phyloP scores from a whole-genome alignment of 2,888 invertebrate species.

The Ichneumon xanthorius region DNA sequence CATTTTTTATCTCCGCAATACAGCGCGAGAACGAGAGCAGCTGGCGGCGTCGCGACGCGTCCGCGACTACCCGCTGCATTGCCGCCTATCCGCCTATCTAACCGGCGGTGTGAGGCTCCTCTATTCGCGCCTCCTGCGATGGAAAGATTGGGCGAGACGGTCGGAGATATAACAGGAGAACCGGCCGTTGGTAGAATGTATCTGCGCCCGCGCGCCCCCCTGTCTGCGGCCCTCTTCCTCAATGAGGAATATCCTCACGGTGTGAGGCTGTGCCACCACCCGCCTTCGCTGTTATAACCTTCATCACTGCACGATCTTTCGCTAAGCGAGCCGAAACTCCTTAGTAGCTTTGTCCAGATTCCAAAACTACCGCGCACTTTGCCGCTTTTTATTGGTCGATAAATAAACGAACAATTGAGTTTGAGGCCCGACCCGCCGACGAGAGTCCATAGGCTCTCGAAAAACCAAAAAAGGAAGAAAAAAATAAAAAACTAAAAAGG shows the following conservation, averaged over 20 bases:
- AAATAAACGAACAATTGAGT: too few species aligned
- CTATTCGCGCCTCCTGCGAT: constrained; percentile 6
- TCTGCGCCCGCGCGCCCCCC: not conserved
- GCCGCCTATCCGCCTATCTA: constrained; percentile 4
- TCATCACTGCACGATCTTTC: not conserved
- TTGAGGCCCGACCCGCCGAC: too few species aligned
- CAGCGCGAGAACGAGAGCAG: constrained; percentile 3
- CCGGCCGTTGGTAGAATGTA: not conserved
- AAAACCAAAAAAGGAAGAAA: too few species aligned
- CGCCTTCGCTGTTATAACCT: not conserved
- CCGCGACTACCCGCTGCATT: not conserved
- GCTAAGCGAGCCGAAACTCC: not conserved
- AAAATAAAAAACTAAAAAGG: too few species aligned
- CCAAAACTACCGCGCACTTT: too few species aligned
- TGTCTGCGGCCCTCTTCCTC: not conserved
- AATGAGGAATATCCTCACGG: not conserved
- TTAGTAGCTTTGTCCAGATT: too few species aligned
- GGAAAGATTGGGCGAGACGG: not conserved
- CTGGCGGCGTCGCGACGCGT: constrained; percentile 13
- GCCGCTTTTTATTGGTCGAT: too few species aligned
- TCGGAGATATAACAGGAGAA: not conserved
- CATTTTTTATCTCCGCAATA: not conserved
- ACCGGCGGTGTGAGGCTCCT: not conserved
- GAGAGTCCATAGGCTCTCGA: too few species aligned
- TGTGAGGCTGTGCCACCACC: not conserved